Percentiles rank a stretch among this genome's conserved stretches.
These are phyloP conservation scores for Tricholauxania praeusta DNA, from an alignment of 2,888 invertebrate species.

Conservation along the genomic window DNA sequence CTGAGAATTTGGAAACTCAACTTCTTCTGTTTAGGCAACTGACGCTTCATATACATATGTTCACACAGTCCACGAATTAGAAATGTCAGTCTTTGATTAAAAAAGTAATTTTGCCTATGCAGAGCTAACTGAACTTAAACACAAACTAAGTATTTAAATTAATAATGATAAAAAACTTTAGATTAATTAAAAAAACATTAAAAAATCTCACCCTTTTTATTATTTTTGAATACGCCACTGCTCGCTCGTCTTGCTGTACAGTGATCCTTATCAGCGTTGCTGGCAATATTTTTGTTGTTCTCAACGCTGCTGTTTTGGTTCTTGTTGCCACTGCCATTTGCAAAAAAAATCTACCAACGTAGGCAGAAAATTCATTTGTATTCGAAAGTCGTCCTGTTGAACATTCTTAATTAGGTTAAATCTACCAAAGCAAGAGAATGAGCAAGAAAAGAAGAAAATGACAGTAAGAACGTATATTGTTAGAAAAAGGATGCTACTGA, in stretches of 20 bases:
- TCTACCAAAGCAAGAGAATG: constrained; percentile 57
- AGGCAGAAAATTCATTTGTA: constrained; percentile 57
- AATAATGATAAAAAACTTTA: no score
- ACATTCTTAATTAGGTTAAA: constrained; percentile 67
- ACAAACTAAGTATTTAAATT: no score
- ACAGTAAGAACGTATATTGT: constrained; percentile 17
- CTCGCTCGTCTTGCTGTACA: neutral
- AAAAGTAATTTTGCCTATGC: no score
- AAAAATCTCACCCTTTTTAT: no score
- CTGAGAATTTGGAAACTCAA: no score
- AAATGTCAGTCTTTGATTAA: no score
- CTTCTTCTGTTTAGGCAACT: no score
- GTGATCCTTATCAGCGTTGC: constrained; percentile 23
- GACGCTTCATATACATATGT: no score
- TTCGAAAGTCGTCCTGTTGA: constrained; percentile 64
- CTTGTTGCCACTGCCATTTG: constrained; percentile 19
- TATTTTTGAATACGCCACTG: neutral
- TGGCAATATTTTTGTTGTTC: neutral
- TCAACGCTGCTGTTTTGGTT: neutral
- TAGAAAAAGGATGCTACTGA: neutral
- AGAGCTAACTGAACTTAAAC: no score
- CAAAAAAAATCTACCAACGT: neutral
- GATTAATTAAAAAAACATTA: no score
- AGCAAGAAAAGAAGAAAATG: constrained; percentile 38
- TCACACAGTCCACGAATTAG: no score